Base-by-base conservation (phyloP, 2,797 vertebrate genomes). In the Lepilemur ruficaudatus region DNA sequence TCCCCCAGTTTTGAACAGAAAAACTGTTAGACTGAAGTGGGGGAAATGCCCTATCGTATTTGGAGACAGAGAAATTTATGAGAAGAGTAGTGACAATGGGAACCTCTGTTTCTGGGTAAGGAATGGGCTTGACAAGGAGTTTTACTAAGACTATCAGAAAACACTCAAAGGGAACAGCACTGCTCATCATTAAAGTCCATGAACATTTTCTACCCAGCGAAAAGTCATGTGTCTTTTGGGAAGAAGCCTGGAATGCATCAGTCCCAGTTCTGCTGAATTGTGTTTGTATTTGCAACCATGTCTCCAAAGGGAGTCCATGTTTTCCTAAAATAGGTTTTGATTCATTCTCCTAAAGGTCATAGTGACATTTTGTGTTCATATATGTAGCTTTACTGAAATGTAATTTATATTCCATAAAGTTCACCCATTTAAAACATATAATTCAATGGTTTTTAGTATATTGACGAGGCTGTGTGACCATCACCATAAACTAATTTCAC, bases 261-360 rank as follows among this genome's bases (percentile, higher is more conserved):
- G 69, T 97, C n/a, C 95, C 93, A 93, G 94, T 97, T 97, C 98
- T 97, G 97, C 97, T 93, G 87, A 97, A 96, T 87, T 95, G 88
- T 96, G 92, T 98, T 97, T 95, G 95, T 88, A 75, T 95, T 90
- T 94, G 94, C 87, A 95, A 91, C 93, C 95, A 95, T 89, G 94
- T 98, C 90, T 98, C 95, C 80, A 91, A 78, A 91, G 91, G 87
- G 91, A 98, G 96, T 93, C 89, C 18, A 59, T 80, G 91, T 96
- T 97, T 98, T 94, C 80, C 93, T 97, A 96, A 97, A 98, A 65
- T 55, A 61, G 38, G 22, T 80, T 75, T 86, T 80, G 50, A 80
- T 73, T 94, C 30, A 59, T 65, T 87, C 48, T 69, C 70, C 28
- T 46, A 75, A 91, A 92, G 38, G 23, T 59, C 52, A 86, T 13